These are phyloP conservation scores for Corythornis madagascariensis DNA, from an alignment of 2,113 vertebrate genomes.

Conservation along the genomic window DNA sequence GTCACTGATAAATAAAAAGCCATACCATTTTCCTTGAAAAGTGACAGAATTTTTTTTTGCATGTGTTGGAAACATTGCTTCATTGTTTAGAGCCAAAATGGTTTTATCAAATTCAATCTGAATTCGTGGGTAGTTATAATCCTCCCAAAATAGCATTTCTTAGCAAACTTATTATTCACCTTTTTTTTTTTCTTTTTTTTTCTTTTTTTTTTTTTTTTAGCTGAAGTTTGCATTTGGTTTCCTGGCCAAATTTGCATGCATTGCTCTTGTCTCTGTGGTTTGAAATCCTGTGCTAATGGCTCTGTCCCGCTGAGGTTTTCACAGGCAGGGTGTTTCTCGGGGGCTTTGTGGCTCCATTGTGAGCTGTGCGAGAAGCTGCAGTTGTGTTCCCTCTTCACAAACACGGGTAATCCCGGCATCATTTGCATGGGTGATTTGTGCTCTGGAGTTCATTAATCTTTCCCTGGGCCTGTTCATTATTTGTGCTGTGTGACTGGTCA, in stretches of 20 bases:
- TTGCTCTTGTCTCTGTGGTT: neutral
- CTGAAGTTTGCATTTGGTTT: neutral
- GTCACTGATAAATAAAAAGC: neutral
- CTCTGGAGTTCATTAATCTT: conserved; percentile 31
- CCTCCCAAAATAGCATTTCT: neutral
- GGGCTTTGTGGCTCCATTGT: neutral
- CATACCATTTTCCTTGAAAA: neutral
- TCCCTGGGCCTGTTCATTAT: conserved; percentile 12
- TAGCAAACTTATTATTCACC: neutral
- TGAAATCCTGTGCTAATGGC: neutral
- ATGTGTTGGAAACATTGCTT: neutral
- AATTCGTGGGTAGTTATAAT: neutral
- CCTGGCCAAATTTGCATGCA: neutral
- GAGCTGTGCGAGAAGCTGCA: neutral
- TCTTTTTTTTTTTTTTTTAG: neutral
- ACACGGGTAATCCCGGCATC: neutral
- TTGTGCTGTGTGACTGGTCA: conserved; percentile 4
- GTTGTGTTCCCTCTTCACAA: neutral
- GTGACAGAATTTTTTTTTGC: neutral
- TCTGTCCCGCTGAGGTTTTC: neutral
- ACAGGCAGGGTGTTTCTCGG: neutral
- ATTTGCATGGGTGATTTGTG: conserved; percentile 28
- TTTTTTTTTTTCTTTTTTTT: neutral
- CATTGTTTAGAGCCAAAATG: neutral
- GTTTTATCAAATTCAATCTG: neutral